Percentiles rank a stretch among this genome's conserved stretches.
Evolutionary conservation across 1,140 invertebrate genomes (phyloP).

Genomic region (Phenacoccus solenopsis): DNA sequence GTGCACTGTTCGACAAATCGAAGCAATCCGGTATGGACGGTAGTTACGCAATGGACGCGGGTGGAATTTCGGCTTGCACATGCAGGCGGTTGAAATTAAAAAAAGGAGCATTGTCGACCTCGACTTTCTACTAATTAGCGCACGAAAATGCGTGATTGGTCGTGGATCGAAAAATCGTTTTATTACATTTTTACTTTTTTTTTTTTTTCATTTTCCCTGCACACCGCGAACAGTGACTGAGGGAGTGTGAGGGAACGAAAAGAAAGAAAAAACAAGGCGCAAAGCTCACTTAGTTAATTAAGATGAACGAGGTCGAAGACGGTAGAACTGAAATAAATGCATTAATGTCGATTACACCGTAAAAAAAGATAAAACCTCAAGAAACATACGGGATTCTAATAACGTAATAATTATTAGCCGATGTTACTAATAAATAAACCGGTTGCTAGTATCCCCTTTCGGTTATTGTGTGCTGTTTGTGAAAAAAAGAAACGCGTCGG

Average conservation of each 20-base stretch:
- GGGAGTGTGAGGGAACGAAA: no score
- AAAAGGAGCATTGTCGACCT: no score
- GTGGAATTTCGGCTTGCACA: no score
- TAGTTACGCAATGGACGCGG: no score
- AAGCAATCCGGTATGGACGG: background rate
- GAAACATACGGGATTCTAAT: slow-evolving; percentile 16
- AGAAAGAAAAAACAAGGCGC: background rate
- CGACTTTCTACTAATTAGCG: no score
- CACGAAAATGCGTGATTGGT: no score
- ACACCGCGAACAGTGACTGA: no score
- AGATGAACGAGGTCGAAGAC: slow-evolving; percentile 6
- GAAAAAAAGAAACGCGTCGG: background rate
- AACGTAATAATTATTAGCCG: slow-evolving; percentile 14
- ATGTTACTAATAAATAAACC: slow-evolving; percentile 14
- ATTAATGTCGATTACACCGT: slow-evolving; percentile 12
- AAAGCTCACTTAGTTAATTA: background rate
- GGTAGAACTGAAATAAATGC: slow-evolving; percentile 10
- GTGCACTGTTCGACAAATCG: background rate
- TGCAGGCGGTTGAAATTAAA: no score
- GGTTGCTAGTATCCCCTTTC: slow-evolving; percentile 6
- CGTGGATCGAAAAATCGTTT: no score
- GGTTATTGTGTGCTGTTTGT: slow-evolving; percentile 4
- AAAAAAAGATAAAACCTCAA: slow-evolving; percentile 10
- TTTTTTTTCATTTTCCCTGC: no score
- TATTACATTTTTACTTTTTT: no score